Evolutionary conservation across 1,140 invertebrate species (phyloP), one percentile per base, ranked within the genome.

Genomic region (Drosophila mojavensis): DNA sequence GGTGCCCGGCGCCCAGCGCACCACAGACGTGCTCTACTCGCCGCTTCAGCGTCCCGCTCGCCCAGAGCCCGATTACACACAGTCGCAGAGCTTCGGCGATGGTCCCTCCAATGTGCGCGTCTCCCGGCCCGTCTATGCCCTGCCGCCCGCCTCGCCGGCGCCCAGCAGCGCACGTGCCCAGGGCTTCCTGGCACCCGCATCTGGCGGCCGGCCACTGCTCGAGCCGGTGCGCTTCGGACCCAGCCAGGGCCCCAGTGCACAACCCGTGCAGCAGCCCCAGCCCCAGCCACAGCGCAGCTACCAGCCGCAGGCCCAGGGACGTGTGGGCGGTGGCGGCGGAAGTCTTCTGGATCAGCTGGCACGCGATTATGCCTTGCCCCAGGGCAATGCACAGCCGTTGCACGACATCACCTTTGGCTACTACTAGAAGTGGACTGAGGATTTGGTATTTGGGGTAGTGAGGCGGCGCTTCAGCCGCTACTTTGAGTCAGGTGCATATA

Each of bases 361-460:
- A 17, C 95, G 95, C 81, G 96, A 97, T 75, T 97, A 96, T 82
- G 95, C 96, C 11, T 91, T 97, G 17, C 96, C 96, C 0, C 93
- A 95, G 79, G 94, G 94, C 43, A 94, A 93, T 9, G 94, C 95
- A 10, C 93, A 95, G 3, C 94, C 96, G 0, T 92, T 96, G 15
- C 96, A 97, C 81, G 96, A 97, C 86, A 97, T 97, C 85, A 95
- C 95, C 63, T 97, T 97, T 80, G 95, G 96, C 79, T 95, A 95
- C 71, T 96, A 95, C 89, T 95, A 94, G 93, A 39, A 61, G 64
- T 11, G 41, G 20, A n/a, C 17, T 33, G 24, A 59, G 30, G n/a
- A 28, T 33, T 50, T 60, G 45, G 26, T 54, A 62, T 26, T 75
- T n/a, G 70, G 59, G 67, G 47, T 65, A 71, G 54, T 58, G 51